Conservation (phyloP, 1,140 invertebrate genomes). For the Rhopalosiphum padi region DNA sequence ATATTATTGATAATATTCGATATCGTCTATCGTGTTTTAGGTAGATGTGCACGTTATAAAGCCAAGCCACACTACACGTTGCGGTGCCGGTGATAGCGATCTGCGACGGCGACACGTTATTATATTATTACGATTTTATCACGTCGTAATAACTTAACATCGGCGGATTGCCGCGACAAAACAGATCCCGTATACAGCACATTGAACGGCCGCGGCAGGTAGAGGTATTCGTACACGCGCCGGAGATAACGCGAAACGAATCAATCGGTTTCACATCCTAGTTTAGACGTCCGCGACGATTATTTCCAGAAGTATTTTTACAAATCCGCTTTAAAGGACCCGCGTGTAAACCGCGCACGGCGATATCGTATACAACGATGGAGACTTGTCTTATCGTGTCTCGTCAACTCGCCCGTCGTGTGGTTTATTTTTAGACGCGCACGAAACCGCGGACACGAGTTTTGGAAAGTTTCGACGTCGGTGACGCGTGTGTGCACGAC, state of each 20-base stretch:
- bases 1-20: neutral
- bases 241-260: neutral
- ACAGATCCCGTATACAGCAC: neutral
- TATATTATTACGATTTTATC: neutral
- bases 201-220: neutral
- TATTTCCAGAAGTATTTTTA: neutral
- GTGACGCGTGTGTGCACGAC: neutral
- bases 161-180: neutral
- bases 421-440: neutral
- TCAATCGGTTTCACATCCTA: neutral
- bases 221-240: neutral
- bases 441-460: neutral
- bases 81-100: neutral
- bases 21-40: neutral
- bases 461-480: neutral
- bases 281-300: neutral
- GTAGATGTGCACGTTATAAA: neutral
- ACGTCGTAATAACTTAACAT: neutral
- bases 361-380: neutral
- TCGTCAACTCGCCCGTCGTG: neutral
- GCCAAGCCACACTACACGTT: no score
- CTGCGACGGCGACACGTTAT: neutral
- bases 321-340: neutral
- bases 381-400: neutral
- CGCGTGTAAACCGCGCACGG: neutral